Evolutionary conservation across 2,797 vertebrate genomes (phyloP).

Genomic region (Lophotriccus pileatus): DNA sequence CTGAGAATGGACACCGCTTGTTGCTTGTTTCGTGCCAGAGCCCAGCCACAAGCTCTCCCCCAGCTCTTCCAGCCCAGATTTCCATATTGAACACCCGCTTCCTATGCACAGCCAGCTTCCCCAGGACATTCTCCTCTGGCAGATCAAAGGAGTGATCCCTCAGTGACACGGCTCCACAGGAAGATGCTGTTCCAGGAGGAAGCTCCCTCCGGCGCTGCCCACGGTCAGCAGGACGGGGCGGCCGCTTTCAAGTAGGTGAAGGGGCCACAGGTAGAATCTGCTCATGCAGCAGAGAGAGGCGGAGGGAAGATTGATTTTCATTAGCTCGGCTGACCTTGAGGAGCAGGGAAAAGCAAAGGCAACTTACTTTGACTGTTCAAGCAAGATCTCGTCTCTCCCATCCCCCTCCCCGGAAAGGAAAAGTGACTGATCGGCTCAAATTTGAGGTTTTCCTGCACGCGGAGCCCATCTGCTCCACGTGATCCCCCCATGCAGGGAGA

Average conservation of each 20-base stretch:
- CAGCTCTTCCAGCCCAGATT: background rate
- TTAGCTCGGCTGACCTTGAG: constrained; percentile 63
- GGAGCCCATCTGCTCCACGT: background rate
- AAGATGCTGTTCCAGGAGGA: background rate
- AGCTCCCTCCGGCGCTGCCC: background rate
- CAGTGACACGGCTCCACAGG: background rate
- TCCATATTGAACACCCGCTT: accelerated
- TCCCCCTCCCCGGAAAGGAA: background rate
- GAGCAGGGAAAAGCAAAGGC: constrained; percentile 56
- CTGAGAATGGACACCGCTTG: accelerated
- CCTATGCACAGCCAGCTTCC: background rate
- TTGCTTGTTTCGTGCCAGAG: accelerated
- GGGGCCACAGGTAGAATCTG: constrained; percentile 49
- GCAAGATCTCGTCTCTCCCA: constrained; percentile 27
- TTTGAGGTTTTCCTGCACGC: background rate
- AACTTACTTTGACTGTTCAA: constrained; percentile 44
- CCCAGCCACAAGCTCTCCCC: background rate
- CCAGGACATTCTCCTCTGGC: background rate
- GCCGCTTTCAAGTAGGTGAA: constrained; percentile 15
- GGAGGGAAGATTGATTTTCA: constrained; percentile 59
- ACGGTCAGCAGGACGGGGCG: background rate
- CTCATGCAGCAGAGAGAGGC: constrained; percentile 37
- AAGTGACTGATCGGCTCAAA: background rate
- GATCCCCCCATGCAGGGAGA: background rate
- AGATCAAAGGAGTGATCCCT: background rate